These are phyloP conservation scores for Apolygus lucorum DNA, from an alignment of 1,140 invertebrate species.

Conservation along the genomic window DNA sequence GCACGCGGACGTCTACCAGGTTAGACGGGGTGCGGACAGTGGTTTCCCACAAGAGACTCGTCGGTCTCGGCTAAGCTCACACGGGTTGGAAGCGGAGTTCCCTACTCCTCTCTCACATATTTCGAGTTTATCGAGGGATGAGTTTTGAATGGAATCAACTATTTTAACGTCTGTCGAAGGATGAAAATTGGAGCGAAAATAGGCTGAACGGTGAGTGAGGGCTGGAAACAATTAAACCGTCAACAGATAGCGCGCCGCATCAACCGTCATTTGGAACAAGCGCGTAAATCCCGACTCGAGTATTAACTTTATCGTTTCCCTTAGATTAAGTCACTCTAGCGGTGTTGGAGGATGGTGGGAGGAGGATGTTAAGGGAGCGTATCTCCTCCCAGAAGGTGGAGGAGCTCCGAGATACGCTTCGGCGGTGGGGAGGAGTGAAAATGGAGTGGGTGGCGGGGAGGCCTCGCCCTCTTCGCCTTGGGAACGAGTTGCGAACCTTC, in stretches of 20 bases:
- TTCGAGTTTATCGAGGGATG: too few relatives aligned
- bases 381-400: neutral
- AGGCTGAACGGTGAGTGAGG: too few relatives aligned
- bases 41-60: too few relatives aligned
- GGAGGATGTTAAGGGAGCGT: neutral
- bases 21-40: too few relatives aligned
- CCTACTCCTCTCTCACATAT: too few relatives aligned
- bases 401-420: neutral
- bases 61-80: too few relatives aligned
- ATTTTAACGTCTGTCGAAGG: too few relatives aligned
- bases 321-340: conserved; percentile 3
- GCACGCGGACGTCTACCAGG: too few relatives aligned
- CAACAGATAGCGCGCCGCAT: neutral
- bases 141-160: too few relatives aligned
- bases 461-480: conserved; percentile 2
- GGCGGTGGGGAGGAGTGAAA: neutral
- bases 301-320: neutral
- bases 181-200: too few relatives aligned
- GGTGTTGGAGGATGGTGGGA: conserved; percentile 4
- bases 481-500: neutral
- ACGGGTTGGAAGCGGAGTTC: too few relatives aligned
- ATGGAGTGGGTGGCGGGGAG: neutral
- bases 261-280: neutral
- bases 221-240: neutral
- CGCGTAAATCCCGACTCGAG: neutral